phyloP scores from a whole-genome alignment of 2,888 invertebrate species.

The Diloba caeruleocephala region DNA sequence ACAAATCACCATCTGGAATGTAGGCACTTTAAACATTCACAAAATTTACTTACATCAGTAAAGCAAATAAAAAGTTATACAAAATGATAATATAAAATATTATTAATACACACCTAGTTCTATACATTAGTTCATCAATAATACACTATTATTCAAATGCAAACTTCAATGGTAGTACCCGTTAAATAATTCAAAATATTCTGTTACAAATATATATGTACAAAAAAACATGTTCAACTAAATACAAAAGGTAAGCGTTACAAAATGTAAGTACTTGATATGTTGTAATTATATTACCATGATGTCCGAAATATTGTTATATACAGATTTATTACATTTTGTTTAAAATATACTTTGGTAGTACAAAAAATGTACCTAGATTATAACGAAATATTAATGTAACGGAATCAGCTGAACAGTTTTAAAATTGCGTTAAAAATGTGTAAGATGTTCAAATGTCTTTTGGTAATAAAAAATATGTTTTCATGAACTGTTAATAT shows the following conservation, averaged over 20 bases:
- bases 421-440: slow-evolving; percentile 1
- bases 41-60: slow-evolving; percentile 30
- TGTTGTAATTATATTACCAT: slow-evolving; percentile 52
- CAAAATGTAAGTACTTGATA: slow-evolving; percentile 48
- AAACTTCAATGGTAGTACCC: slow-evolving; percentile 40
- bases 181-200: slow-evolving; percentile 29
- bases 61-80: slow-evolving; percentile 41
- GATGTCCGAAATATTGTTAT: slow-evolving; percentile 46
- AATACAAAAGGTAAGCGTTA: slow-evolving; percentile 25
- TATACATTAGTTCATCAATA: slow-evolving; percentile 25
- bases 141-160: slow-evolving; percentile 30
- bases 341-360: no score
- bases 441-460: slow-evolving; percentile 4
- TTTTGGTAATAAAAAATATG: no score
- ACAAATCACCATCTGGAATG: slow-evolving; percentile 79
- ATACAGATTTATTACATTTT: slow-evolving; percentile 19
- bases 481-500: neutral
- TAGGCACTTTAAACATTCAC: slow-evolving; percentile 77
- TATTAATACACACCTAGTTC: slow-evolving; percentile 40
- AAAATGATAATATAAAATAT: slow-evolving; percentile 28
- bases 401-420: slow-evolving; percentile 1
- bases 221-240: slow-evolving; percentile 1
- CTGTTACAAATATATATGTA: slow-evolving; percentile 37
- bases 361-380: no score
- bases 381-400: slow-evolving; percentile 2